Base-by-base conservation (phyloP, 2,797 vertebrate species). In the Gallinago stenura region DNA sequence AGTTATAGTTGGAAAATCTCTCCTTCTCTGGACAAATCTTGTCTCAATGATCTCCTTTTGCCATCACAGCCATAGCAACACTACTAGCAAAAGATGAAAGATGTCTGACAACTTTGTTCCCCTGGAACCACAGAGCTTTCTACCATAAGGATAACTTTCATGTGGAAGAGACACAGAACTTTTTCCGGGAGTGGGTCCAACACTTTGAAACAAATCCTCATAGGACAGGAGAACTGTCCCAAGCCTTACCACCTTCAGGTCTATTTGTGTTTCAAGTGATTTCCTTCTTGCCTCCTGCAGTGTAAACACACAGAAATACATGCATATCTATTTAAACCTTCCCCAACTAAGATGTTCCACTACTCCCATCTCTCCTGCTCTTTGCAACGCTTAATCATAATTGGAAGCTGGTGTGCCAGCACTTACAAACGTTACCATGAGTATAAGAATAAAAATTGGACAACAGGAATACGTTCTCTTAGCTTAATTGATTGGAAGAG, bases 201-300 rank as follows among this genome's bases (percentile, higher is more conserved):
- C 39, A 83, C 89, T 96, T 95, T 94, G 94, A 97, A 96, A 96
- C 80, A 92, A 96, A 93, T 90, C 73, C 62, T 94, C 70, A 30
- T 21, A 87, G 61, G 62, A 93, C 11, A 89, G 80, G 30, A 90
- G 83, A 93, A 85, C 71, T 45, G 57, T 93, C 75, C 70, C 91
- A 96, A 46, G 84, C 92, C 48, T 95, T 75, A 89, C 83, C 90
- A 96, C 83, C 93, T 93, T 95, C 66, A 77, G 60, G 71, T 73
- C 68, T 64, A 41, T 82, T 70, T 88, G 48, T 81, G 92, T 6
- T 7, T 88, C 94, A 89, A 84, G 88, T 79, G 77, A 92, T 84
- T 95, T 96, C 71, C 87, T 90, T 85, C 83, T 94, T 94, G 70
- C 83, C 66, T 95, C 90, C 83, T 94, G 81, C 68, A 90, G 87